Evolutionary conservation across 2,888 invertebrate species (phyloP).

Genomic region (Calameuta idolon): DNA sequence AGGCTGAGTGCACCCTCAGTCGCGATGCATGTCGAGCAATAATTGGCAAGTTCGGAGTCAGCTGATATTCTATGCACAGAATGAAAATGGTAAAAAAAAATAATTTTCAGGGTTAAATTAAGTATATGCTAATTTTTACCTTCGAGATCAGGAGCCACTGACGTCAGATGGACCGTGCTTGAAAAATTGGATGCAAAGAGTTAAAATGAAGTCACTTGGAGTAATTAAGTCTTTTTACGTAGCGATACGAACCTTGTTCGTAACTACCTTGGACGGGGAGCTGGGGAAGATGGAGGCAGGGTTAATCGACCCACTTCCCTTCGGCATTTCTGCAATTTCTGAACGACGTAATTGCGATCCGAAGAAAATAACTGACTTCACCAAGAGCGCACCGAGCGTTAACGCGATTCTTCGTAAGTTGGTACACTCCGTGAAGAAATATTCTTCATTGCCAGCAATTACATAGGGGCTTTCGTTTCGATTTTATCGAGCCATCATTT

Average conservation of each 20-base stretch:
- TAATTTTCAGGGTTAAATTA: neutral
- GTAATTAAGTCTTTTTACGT: slow-evolving; percentile 5
- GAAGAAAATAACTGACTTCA: slow-evolving; percentile 24
- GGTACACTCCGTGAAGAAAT: neutral
- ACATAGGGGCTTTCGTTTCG: neutral
- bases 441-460: neutral
- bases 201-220: slow-evolving; percentile 1
- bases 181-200: neutral
- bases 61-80: neutral
- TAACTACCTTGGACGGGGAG: neutral
- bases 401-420: neutral
- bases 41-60: neutral
- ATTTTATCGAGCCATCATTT: neutral
- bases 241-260: neutral
- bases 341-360: slow-evolving; percentile 39
- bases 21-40: neutral
- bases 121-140: neutral
- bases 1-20: neutral
- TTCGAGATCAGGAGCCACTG: neutral
- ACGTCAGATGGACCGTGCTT: neutral
- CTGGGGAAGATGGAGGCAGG: neutral
- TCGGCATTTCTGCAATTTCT: slow-evolving; percentile 48
- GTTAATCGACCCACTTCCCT: neutral
- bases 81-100: neutral
- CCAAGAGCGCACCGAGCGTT: neutral